Conservation (phyloP, 2,113 vertebrate species). For the Hippolais icterina region DNA sequence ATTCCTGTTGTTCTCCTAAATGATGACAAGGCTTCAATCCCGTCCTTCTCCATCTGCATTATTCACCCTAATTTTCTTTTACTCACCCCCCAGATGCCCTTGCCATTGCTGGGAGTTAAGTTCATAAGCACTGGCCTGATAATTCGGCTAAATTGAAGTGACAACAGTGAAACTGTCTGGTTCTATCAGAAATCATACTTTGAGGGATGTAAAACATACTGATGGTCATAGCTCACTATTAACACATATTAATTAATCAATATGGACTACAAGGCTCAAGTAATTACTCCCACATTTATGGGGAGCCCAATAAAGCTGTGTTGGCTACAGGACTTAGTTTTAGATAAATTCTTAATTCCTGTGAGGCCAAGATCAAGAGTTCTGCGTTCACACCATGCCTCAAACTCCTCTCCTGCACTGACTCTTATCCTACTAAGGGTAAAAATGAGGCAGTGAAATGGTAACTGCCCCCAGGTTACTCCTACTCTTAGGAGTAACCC, state of each 20-base stretch:
- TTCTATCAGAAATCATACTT: neutral
- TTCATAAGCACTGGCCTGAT: neutral
- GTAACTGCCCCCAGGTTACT: neutral
- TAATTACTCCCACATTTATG: neutral
- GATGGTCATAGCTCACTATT: neutral
- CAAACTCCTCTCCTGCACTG: neutral
- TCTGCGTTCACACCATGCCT: neutral
- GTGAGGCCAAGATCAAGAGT: neutral
- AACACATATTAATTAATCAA: neutral
- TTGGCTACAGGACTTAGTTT: neutral
- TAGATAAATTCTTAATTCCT: neutral
- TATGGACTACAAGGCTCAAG: neutral
- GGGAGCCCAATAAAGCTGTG: neutral
- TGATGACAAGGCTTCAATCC: neutral
- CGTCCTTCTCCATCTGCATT: neutral
- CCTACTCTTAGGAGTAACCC: neutral
- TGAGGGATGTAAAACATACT: neutral
- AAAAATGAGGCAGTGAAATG: neutral
- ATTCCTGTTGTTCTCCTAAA: neutral
- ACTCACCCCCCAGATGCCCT: neutral
- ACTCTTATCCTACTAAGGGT: neutral
- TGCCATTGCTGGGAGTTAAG: neutral
- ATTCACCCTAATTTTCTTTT: neutral
- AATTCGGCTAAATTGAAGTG: neutral
- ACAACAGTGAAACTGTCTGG: neutral